Evolutionary conservation across 2,888 invertebrate genomes (phyloP), one percentile per base, ranked within the genome.

Genomic region (Pseudococcus longispinus): DNA sequence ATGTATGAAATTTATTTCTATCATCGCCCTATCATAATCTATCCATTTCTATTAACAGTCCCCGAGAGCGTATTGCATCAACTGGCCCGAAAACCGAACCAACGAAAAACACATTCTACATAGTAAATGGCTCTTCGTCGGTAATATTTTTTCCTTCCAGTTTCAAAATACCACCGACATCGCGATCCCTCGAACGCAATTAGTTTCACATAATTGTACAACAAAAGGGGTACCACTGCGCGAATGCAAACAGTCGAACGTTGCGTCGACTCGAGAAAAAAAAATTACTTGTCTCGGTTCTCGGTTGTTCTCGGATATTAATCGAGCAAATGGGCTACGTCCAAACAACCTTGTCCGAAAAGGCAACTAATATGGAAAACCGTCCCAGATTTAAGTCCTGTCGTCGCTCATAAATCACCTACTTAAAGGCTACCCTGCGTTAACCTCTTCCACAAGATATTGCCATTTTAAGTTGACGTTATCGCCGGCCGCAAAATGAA

Each of bases 41-140:
- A 86, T 86, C 86, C 86, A 86, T 86, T 86, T 86, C 86, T 86
- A 86, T 86, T 86, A 86, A 86, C 86, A 86, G 86, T 86, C 80
- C 86, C 86, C 86, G 86, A 55, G 86, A 86, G 86, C 86, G 86
- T 86, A 80, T 86, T 86, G 80, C 80, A 80, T 86, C 86, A 86
- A 86, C 51, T 86, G 55, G 86, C 86, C 86, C 26, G 77, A 86
- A 77, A 29, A n/a, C 2, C 20, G 37, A 82, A 37, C 13, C 6
- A 84, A 65, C 37, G 65, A 37, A 84, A 65, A 84, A 84, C 6
- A 20, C 77, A 80, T 29, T 32, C 77, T 6, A 9, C 9, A 37
- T 42, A 42, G 20, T 18, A 42, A 80, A 32, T 32, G 20, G 77
- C 23, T 80, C 37, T n/a, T 42, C 77, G 77, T 23, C 5, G 20